Evolutionary conservation across 2,888 invertebrate genomes (phyloP), one percentile per base, ranked within the genome.

Genomic region (Acronicta alni): DNA sequence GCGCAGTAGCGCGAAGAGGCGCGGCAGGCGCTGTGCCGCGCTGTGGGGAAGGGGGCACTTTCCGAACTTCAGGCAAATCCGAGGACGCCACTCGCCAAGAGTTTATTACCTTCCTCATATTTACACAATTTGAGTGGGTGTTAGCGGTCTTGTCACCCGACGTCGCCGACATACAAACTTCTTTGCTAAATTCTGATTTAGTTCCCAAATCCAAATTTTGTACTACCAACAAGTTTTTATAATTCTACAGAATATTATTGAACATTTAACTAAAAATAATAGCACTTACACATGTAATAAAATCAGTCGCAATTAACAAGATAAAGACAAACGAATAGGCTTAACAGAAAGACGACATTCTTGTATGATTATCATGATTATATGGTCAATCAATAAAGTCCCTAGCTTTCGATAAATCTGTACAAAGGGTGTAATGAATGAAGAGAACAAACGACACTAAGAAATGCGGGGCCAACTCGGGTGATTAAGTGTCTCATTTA

Each of bases 401-500:
- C n/a, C 57, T 42, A 47, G 61, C 61, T 55, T 69, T 64, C 65
- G 72, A 79, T 79, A 75, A 80, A 79, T 79, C 73, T 77, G 76
- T 71, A 67, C 51, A 72, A 69, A 66, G 61, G 80, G 81, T 82
- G 85, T 89, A 91, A 90, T 89, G 86, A 91, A 92, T 88, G 87
- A 90, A 90, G 87, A 89, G 89, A 89, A 91, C 89, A 87, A 91
- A 89, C 88, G 89, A 88, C 88, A 77, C 88, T 88, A 89, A 90
- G 90, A 89, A 91, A 88, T 84, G 88, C 86, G 87, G 88, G 89
- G 85, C 89, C 89, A 90, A 89, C 88, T 89, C 88, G 87, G 88
- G 90, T 94, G 93, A 94, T 93, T 93, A 92, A 94, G 92, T 94
- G 90, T 93, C 93, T 93, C 92, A 94, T 94, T 93, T 94, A 94